phyloP scores from a whole-genome alignment of 2,888 invertebrate species.

The Monopis laevigella region DNA sequence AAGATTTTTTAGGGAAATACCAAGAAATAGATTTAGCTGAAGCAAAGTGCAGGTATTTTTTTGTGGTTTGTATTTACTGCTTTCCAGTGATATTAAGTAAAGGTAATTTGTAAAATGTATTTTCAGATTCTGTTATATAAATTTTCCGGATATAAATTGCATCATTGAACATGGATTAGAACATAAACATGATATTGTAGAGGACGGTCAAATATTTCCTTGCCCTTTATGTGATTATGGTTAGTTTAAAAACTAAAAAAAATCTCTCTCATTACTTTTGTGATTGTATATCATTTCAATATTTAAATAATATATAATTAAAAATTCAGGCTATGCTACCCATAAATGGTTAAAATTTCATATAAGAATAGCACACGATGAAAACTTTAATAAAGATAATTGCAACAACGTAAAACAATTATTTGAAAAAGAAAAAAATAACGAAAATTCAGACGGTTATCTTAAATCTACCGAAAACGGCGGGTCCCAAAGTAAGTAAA shows the following conservation, averaged over 20 bases:
- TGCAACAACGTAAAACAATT: no score
- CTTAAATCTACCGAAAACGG: no score
- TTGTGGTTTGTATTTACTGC: background rate
- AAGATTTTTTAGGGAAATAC: constrained; percentile 52
- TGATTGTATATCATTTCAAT: no score
- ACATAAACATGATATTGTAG: constrained; percentile 46
- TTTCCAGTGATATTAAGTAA: background rate
- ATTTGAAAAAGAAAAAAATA: background rate
- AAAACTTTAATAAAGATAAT: constrained; percentile 12
- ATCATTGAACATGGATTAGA: constrained; percentile 42
- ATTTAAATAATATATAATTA: background rate
- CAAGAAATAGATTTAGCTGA: constrained; percentile 30
- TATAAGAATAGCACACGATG: constrained; percentile 45
- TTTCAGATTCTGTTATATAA: constrained; percentile 40
- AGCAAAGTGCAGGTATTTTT: constrained; percentile 46
- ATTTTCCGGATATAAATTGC: constrained; percentile 31
- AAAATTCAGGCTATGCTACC: constrained; percentile 40
- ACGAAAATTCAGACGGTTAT: background rate
- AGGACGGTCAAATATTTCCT: constrained; percentile 45
- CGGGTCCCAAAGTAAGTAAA: no score
- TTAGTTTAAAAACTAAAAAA: no score
- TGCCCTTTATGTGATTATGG: constrained; percentile 56
- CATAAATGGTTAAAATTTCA: constrained; percentile 49
- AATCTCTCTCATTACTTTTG: no score
- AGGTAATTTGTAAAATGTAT: background rate